phyloP scores from a whole-genome alignment of 1,140 invertebrate species.

The Cyphomyrmex costatus region DNA sequence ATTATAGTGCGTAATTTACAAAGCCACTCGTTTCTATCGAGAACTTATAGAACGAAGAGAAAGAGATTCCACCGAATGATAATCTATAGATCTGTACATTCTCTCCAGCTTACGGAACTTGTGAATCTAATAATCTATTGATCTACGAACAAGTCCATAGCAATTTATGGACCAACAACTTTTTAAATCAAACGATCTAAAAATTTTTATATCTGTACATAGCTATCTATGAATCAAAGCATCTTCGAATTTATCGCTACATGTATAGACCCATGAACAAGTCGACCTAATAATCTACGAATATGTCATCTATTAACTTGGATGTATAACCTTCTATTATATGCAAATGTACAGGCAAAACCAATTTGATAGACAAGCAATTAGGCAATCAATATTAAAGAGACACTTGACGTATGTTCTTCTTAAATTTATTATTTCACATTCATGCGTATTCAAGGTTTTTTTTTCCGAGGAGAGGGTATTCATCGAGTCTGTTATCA shows the following conservation, averaged over 20 bases:
- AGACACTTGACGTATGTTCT: not conserved
- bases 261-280: not conserved
- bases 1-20: not conserved
- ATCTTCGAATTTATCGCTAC: constrained; percentile 26
- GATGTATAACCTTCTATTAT: constrained; percentile 28
- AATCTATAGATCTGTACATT: constrained; percentile 44
- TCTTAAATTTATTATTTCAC: not conserved
- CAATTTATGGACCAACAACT: constrained; percentile 37
- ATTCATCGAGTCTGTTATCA: too few relatives aligned
- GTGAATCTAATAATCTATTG: constrained; percentile 34
- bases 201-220: constrained; percentile 42
- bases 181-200: constrained; percentile 28
- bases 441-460: too few relatives aligned
- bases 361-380: not conserved
- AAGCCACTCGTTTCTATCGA: not conserved
- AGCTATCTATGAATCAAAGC: constrained; percentile 18
- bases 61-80: constrained; percentile 8
- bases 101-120: constrained; percentile 4
- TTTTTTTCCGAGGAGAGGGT: too few relatives aligned
- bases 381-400: constrained; percentile 15
- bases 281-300: constrained; percentile 10
- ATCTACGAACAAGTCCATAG: constrained; percentile 25
- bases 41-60: not conserved
- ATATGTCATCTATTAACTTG: not conserved
- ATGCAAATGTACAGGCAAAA: constrained; percentile 7